Percentiles rank a stretch among this genome's conserved stretches.
phyloP scores from a whole-genome alignment of 2,888 invertebrate genomes.

The Pseudococcus jackbeardsleyi region DNA sequence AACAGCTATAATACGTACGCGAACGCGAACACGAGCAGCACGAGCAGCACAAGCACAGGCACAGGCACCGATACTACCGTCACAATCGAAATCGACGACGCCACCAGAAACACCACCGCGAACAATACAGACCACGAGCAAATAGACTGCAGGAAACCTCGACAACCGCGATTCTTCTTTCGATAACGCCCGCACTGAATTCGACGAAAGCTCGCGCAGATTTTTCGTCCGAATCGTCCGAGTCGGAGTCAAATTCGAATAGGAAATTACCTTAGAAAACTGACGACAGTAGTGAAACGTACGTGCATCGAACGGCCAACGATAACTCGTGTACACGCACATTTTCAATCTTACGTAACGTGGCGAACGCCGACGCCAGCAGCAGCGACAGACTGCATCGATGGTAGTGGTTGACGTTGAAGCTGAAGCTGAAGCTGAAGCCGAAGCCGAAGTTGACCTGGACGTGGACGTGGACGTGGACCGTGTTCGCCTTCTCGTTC shows the following conservation, averaged over 20 bases:
- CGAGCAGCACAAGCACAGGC: background rate
- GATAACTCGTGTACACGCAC: constrained; percentile 20
- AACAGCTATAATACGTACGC: background rate
- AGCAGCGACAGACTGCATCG: background rate
- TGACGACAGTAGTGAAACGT: constrained; percentile 39
- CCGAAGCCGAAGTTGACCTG: background rate
- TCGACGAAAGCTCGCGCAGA: background rate
- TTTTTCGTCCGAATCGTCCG: background rate
- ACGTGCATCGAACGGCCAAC: constrained; percentile 28
- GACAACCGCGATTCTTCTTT: background rate
- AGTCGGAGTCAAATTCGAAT: background rate
- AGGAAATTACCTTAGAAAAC: background rate
- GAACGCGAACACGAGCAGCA: background rate
- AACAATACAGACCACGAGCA: background rate
- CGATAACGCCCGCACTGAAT: background rate
- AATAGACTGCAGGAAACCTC: background rate
- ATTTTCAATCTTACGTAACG: background rate
- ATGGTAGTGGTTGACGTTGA: background rate
- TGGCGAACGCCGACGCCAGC: constrained; percentile 13
- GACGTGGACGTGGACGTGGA: background rate
- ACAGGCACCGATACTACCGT: background rate
- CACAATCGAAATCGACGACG: background rate
- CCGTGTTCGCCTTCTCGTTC: background rate
- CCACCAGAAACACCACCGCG: background rate
- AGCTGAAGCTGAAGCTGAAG: background rate